Evolutionary conservation across 2,113 vertebrate species (phyloP).

Genomic region (Pedionomus torquatus): DNA sequence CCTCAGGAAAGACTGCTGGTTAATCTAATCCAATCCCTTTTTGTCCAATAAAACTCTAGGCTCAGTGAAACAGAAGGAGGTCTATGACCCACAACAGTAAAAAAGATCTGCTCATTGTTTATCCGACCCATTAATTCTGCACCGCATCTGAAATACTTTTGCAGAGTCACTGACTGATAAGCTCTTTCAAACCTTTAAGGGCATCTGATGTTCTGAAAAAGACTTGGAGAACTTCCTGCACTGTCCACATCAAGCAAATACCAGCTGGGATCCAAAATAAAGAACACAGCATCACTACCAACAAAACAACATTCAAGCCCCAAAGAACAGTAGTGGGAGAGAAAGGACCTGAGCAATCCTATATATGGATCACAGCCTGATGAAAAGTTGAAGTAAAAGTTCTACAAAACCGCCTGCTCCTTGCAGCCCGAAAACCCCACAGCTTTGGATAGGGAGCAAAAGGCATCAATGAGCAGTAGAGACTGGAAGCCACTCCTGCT

Average conservation of each 20-base stretch:
- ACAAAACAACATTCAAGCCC: background rate
- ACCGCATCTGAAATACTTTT: background rate
- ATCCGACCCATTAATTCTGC: background rate
- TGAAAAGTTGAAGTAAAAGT: background rate
- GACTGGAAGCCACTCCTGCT: background rate
- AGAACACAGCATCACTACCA: background rate
- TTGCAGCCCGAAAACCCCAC: background rate
- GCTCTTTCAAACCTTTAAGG: background rate
- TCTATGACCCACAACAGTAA: background rate
- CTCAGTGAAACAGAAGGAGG: background rate
- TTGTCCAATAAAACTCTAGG: background rate
- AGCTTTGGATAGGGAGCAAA: background rate
- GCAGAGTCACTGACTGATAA: background rate
- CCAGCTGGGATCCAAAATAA: background rate
- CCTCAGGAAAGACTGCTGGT: background rate
- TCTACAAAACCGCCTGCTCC: background rate
- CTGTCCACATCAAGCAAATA: background rate
- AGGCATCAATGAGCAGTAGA: background rate
- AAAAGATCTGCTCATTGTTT: background rate
- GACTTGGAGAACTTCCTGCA: background rate
- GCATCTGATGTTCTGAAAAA: background rate
- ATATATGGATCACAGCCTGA: background rate
- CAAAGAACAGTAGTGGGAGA: background rate
- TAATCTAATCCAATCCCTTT: background rate
- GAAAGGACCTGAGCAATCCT: background rate